Base-by-base conservation (phyloP, 2,797 vertebrate species). In the Amniataba percoides region DNA sequence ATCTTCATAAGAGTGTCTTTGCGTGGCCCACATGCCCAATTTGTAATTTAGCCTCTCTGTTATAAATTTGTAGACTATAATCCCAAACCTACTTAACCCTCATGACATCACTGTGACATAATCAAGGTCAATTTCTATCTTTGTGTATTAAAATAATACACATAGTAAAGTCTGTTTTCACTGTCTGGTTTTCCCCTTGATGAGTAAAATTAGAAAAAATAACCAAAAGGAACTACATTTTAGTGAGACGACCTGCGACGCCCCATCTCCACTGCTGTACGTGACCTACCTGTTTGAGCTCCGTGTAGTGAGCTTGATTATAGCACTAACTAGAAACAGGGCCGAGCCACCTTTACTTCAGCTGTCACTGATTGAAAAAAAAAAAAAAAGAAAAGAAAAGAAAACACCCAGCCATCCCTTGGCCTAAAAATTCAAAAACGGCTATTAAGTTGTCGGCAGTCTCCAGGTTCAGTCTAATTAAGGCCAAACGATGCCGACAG, bases 381-480 rank as follows among this genome's bases (percentile, higher is more conserved):
- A 31, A 31, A 31, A 31, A 31, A 31, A 31, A 31, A 31, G 5
- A 31, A 31, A 31, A 31, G 3, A 31, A 39, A 48, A 34, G 59
- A 16, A 68, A 59, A 9, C 4, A 49, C 4, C 7, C 69, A 55
- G 21, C 19, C 31, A 23, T 75, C 21, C 15, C 2, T 36, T 39
- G 7, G 43, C 45, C 84, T 78, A 23, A 71, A 80, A 74, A 64
- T 7, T 25, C 4, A 34, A 52, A 74, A 67, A 12, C 3, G 6
- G 16, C 39, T 36, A 66, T 40, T 61, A 67, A 39, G 55, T 10
- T 34, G 43, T 31, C n/a, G 27, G 25, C 18, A 40, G 48, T 65
- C 67, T 69, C 39, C 58, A 56, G 77, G 78, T 71, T 83, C 19
- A 34, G 43, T 27, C 34, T 79, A 70, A 83, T 85, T 83, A 60